A percentile compares a stretch with the other conserved stretches of the same genome.
Conservation (phyloP, 1,140 invertebrate species). For the Hylyphantes graminicola region DNA sequence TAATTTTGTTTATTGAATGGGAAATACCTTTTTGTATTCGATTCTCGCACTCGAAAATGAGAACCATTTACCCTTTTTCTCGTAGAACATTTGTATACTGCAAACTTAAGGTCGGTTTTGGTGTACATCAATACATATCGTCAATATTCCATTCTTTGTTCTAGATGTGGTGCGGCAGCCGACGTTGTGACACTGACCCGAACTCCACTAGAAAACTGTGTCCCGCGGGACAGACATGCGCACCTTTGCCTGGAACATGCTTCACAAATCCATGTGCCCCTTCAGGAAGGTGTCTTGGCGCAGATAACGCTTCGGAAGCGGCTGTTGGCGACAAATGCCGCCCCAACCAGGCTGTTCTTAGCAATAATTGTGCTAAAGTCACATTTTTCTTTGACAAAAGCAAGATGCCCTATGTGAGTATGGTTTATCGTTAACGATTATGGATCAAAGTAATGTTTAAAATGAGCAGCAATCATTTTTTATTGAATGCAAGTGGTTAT, state of each 20-base stretch:
- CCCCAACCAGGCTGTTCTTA: constrained; percentile 78
- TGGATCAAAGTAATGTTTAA: too few species aligned
- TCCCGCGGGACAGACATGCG: constrained; percentile 64
- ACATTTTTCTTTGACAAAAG: constrained; percentile 78
- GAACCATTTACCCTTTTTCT: too few species aligned
- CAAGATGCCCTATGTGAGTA: constrained; percentile 67
- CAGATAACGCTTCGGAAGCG: constrained; percentile 79
- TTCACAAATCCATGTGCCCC: constrained; percentile 80
- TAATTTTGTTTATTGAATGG: too few species aligned
- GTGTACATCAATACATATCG: too few species aligned
- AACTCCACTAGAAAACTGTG: constrained; percentile 61
- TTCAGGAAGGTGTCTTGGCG: constrained; percentile 83
- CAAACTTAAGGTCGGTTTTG: too few species aligned
- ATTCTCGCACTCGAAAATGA: too few species aligned
- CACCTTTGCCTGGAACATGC: constrained; percentile 72
- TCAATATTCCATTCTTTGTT: constrained; percentile 3
- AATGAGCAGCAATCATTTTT: too few species aligned
- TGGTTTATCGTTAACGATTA: not conserved
- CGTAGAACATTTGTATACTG: too few species aligned
- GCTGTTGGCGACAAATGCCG: constrained; percentile 81
- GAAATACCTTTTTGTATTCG: too few species aligned
- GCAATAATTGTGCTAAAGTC: constrained; percentile 80
- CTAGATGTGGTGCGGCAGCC: constrained; percentile 66
- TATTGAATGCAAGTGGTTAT: too few species aligned
- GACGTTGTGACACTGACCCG: constrained; percentile 37